Conservation (phyloP, 2,888 invertebrate genomes). For the Scaptomyza cyrtandrae region DNA sequence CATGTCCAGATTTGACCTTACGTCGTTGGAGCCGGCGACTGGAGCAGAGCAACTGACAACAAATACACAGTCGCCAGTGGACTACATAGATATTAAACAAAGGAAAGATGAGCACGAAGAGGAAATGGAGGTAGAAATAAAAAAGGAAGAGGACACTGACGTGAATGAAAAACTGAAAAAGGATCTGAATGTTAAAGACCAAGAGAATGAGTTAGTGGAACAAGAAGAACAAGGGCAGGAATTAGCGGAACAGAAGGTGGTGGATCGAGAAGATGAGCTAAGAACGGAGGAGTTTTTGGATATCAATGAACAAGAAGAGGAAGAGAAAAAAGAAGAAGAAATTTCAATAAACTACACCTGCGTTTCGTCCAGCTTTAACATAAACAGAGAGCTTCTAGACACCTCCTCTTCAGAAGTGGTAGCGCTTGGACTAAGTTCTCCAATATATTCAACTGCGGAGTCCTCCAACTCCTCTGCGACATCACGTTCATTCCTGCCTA, state of each 20-base stretch:
- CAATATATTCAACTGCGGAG: slow-evolving; percentile 55
- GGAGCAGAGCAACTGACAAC: slow-evolving; percentile 1
- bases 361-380: slow-evolving; percentile 40
- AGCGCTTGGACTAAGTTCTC: slow-evolving; percentile 17
- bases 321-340: background rate
- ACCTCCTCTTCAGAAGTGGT: slow-evolving; percentile 35
- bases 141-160: background rate
- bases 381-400: slow-evolving; percentile 45
- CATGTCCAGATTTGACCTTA: slow-evolving; percentile 80
- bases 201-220: background rate
- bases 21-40: slow-evolving; percentile 35
- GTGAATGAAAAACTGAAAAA: background rate
- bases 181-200: background rate
- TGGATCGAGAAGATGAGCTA: background rate
- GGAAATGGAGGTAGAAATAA: background rate
- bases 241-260: background rate
- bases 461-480: slow-evolving; percentile 58
- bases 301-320: background rate
- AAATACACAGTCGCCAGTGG: background rate
- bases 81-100: background rate
- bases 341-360: slow-evolving; percentile 11
- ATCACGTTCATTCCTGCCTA: slow-evolving; percentile 60
- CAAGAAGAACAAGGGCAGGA: background rate
- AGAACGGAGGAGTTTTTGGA: background rate
- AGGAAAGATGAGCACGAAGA: slow-evolving; percentile 1